Conservation (phyloP, 1,140 invertebrate genomes). For the Pissodes strobi region DNA sequence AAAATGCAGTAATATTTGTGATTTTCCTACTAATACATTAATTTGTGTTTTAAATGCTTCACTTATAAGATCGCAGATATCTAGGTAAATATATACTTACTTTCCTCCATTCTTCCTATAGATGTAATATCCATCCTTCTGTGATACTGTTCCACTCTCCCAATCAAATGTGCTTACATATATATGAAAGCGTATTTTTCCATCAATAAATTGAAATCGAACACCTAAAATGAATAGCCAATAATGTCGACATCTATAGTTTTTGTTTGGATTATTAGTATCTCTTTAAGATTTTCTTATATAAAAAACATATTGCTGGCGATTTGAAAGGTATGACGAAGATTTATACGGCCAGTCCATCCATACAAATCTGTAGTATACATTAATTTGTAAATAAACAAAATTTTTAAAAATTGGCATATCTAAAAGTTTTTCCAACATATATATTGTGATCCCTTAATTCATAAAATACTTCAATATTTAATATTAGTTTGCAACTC, state of each 20-base stretch:
- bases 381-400: neutral
- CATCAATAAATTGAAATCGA: conserved; percentile 14
- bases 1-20: neutral
- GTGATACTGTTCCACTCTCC: conserved; percentile 4
- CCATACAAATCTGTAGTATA: neutral
- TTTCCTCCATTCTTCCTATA: conserved; percentile 5
- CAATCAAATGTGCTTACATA: conserved; percentile 14
- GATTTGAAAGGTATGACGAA: neutral
- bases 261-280: too few species aligned
- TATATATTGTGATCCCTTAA: too few species aligned
- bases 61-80: too few species aligned
- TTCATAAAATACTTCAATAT: too few species aligned
- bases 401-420: too few species aligned
- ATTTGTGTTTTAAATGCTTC: too few species aligned
- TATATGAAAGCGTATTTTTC: conserved; percentile 22
- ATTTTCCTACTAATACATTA: too few species aligned
- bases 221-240: conserved; percentile 15
- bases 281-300: too few species aligned
- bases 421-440: too few species aligned
- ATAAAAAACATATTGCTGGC: neutral
- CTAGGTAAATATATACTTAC: conserved; percentile 19
- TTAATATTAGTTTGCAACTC: too few species aligned
- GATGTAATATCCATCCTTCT: neutral
- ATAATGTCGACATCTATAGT: too few species aligned
- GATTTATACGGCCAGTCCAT: neutral